Percentiles rank a stretch among this genome's conserved stretches.
phyloP scores from a whole-genome alignment of 1,140 invertebrate species.

The Scaptodrosophila lebanonensis region DNA sequence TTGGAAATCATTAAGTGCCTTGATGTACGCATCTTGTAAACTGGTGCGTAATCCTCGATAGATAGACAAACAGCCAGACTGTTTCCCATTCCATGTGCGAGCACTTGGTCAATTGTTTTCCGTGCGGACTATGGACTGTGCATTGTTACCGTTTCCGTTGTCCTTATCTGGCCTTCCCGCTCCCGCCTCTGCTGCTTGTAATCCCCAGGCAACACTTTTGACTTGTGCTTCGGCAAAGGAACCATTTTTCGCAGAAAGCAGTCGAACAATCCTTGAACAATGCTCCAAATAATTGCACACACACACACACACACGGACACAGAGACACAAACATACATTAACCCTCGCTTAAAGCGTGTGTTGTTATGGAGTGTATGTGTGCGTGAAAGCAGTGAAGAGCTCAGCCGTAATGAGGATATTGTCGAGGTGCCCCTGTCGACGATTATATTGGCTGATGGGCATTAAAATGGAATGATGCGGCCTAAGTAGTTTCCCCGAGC shows the following conservation, averaged over 20 bases:
- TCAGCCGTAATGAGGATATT: conserved; percentile 48
- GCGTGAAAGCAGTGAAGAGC: conserved; percentile 14
- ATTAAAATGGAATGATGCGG: conserved; percentile 67
- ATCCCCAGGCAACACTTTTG: conserved; percentile 71
- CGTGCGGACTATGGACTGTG: conserved; percentile 23
- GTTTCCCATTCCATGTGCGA: background rate
- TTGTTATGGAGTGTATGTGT: background rate
- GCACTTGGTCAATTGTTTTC: conserved; percentile 59
- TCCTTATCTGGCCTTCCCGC: conserved; percentile 10
- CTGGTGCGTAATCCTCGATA: conserved; percentile 60
- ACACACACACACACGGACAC: conserved; percentile 12
- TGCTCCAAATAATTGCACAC: conserved; percentile 66
- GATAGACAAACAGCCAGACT: no score
- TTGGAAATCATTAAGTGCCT: conserved; percentile 66
- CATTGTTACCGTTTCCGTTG: conserved; percentile 64
- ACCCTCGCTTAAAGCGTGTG: no score
- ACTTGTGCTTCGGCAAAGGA: conserved; percentile 49
- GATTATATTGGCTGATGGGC: conserved; percentile 53
- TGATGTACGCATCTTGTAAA: conserved; percentile 59
- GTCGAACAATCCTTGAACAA: conserved; percentile 67
- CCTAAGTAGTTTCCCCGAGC: conserved; percentile 57
- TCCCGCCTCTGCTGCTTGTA: conserved; percentile 19
- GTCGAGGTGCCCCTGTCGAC: no score
- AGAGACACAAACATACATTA: background rate
- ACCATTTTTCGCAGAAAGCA: conserved; percentile 53